Base-by-base conservation (phyloP, 2,888 invertebrate species). In the Phoenoteleia sp. region DNA sequence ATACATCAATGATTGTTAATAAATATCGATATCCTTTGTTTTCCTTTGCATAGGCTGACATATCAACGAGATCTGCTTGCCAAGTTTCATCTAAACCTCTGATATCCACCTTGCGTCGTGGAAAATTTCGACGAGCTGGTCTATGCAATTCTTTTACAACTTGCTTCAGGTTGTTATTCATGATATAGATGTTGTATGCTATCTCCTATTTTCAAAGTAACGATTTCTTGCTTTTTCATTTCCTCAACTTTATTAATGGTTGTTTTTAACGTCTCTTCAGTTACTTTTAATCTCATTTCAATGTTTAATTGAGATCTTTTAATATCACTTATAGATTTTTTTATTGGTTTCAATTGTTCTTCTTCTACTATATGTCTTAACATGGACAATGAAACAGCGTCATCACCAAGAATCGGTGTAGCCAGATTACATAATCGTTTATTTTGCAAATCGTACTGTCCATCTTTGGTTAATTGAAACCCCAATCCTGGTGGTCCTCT, bases 61-160 rank as follows among this genome's bases (percentile, higher is more conserved):
- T 82, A 60, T 85, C 82, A 21, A 85, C 82, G 4, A 83, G 64
- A 81, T 86, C 81, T 4, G 77, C 71, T 56, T 84, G 81, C 81
- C 75, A 86, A 0, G 77, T 72, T 52, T 77, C 60, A 88, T 94
- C 91, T 4, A 94, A 17, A 42, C 27, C 93, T 84, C 91, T 92
- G 45, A 92, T 88, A 19, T 92, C 88, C 29, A 92, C 91, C 58
- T 84, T 72, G 49, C 93, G 86, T 25, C 92, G 86, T 29, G 85
- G 86, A 89, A 92, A 93, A 88, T n/a, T n/a, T n/a, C n/a, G n/a
- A n/a, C n/a, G n/a, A n/a, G n/a, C n/a, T n/a, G n/a, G n/a, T n/a
- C n/a, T 92, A 88, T 94, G 93, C 5, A 94, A 81, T 84, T 94
- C 93, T 64, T 88, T 60, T 1, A 90, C 89, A 5, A 90, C 33